Evolutionary conservation across 2,888 invertebrate genomes (phyloP).

Genomic region (Drosophila recens): DNA sequence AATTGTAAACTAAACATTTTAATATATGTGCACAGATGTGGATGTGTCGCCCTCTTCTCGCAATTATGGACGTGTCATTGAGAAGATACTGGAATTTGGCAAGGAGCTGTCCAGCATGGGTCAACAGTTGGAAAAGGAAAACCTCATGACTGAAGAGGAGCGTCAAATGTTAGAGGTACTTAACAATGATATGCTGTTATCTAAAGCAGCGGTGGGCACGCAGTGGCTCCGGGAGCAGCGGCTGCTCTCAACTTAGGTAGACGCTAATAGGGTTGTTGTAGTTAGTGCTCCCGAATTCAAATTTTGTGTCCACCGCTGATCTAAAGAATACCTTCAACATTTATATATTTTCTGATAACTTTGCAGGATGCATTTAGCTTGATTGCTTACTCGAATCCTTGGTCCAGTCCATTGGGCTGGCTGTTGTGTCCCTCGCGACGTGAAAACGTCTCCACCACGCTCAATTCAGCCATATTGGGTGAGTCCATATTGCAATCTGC

Average conservation of each 20-base stretch:
- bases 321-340: neutral
- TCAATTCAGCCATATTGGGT: conserved; percentile 99
- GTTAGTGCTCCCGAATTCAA: too few species aligned
- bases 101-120: conserved; percentile 97
- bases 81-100: conserved; percentile 97
- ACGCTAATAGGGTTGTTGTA: too few species aligned
- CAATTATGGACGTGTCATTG: conserved; percentile 89
- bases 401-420: conserved; percentile 98
- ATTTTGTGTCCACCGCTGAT: too few species aligned
- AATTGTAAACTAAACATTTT: neutral
- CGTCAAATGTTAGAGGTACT: conserved; percentile 95
- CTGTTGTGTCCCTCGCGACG: conserved; percentile 97
- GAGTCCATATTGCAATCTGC: conserved; percentile 62
- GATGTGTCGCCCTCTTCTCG: conserved; percentile 83
- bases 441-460: conserved; percentile 97
- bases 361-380: conserved; percentile 97
- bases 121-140: conserved; percentile 92
- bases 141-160: conserved; percentile 91
- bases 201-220: too few species aligned
- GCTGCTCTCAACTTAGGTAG: too few species aligned
- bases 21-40: conserved; percentile 74
- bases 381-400: conserved; percentile 98
- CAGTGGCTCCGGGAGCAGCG: too few species aligned
- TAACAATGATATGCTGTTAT: neutral
- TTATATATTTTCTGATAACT: conserved; percentile 42